Evolutionary conservation across 2,888 invertebrate species (phyloP).

Genomic region (Liodrosophila aerea): DNA sequence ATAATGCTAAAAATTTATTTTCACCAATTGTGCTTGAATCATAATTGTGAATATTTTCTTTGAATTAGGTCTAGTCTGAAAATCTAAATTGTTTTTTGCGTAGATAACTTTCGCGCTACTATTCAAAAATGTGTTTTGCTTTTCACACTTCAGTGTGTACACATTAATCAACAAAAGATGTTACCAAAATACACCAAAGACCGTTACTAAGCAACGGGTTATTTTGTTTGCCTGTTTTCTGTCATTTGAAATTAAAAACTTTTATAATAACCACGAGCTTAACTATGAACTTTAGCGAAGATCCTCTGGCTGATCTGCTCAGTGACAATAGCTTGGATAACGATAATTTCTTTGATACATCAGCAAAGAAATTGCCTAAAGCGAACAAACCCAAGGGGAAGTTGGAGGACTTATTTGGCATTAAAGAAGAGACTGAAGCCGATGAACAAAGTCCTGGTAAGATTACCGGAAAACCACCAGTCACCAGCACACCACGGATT

Average conservation of each 20-base stretch:
- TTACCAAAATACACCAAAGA: constrained; percentile 10
- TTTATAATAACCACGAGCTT: too few species aligned
- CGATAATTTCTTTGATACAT: constrained; percentile 87
- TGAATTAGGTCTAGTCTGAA: too few species aligned
- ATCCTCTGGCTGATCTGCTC: constrained; percentile 85
- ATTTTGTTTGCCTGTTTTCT: constrained; percentile 7
- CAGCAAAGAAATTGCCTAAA: constrained; percentile 48
- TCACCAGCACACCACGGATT: constrained; percentile 67
- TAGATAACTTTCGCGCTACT: too few species aligned
- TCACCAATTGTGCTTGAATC: too few species aligned
- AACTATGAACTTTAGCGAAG: constrained; percentile 85
- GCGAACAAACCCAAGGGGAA: constrained; percentile 62
- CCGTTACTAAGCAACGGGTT: constrained; percentile 62
- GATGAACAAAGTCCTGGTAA: constrained; percentile 37
- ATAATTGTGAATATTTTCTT: too few species aligned
- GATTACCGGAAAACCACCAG: constrained; percentile 16
- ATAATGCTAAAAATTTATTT: too few species aligned
- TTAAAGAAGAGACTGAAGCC: constrained; percentile 75
- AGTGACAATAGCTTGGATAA: constrained; percentile 88
- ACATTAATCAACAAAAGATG: background rate
- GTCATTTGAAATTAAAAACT: too few species aligned
- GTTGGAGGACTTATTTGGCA: constrained; percentile 81
- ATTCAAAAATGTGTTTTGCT: background rate
- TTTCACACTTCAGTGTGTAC: too few species aligned
- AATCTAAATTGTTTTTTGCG: too few species aligned